A percentile compares a stretch with the other conserved stretches of the same genome.
Conservation (phyloP, 2,797 vertebrate species). For the Oreortyx pictus region DNA sequence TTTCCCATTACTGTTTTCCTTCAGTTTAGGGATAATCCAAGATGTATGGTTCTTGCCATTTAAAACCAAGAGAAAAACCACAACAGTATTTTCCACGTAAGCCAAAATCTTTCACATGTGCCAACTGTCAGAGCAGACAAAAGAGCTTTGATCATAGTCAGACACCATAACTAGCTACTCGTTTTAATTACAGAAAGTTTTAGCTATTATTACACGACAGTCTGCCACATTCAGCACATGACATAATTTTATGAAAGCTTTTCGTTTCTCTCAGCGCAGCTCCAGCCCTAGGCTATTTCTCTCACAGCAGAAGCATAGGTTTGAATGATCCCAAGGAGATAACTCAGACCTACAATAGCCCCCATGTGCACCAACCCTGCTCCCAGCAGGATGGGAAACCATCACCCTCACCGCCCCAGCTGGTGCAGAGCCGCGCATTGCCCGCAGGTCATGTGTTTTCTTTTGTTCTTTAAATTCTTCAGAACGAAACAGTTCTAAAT, state of each 20-base stretch:
- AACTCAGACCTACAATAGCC: background rate
- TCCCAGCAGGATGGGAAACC: background rate
- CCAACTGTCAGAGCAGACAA: constrained; percentile 70
- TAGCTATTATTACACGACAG: constrained; percentile 56
- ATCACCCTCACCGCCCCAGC: background rate
- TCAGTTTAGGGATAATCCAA: constrained; percentile 56
- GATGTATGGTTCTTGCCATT: constrained; percentile 53
- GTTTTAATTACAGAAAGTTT: constrained; percentile 76
- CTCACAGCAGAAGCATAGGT: constrained; percentile 18
- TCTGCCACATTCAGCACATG: constrained; percentile 65
- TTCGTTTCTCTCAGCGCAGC: constrained; percentile 56
- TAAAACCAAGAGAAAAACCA: constrained; percentile 65
- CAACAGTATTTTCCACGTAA: constrained; percentile 64
- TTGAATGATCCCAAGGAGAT: background rate
- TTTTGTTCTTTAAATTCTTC: background rate
- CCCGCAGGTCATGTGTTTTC: background rate
- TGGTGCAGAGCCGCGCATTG: background rate
- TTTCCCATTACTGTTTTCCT: constrained; percentile 61
- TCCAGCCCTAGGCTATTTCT: constrained; percentile 63
- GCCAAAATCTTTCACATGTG: constrained; percentile 68
- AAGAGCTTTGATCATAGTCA: constrained; percentile 73
- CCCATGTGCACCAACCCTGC: accelerated
- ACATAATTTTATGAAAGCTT: constrained; percentile 65
- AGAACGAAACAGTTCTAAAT: background rate
- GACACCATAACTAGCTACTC: constrained; percentile 73